phyloP scores from a whole-genome alignment of 2,888 invertebrate species.

The Epinotia brunnichana region DNA sequence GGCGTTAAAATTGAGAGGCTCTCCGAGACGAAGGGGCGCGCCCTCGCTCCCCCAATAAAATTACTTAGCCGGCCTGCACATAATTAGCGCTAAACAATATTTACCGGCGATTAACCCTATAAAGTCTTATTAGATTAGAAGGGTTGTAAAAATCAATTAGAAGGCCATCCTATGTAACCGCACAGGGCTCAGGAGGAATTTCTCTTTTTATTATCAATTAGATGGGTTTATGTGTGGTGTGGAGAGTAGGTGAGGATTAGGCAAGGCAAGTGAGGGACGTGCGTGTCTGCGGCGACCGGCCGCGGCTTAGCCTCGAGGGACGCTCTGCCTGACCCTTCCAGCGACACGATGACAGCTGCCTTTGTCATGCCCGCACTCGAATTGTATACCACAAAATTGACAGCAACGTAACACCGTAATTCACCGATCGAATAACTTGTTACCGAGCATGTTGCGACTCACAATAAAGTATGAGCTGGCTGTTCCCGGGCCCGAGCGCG shows the following conservation, averaged over 20 bases:
- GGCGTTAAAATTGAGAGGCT: conserved; percentile 40
- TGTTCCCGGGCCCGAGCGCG: conserved; percentile 64
- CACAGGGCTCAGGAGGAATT: conserved; percentile 79
- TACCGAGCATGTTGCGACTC: conserved; percentile 66
- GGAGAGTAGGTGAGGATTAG: conserved; percentile 81
- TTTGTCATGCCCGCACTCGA: conserved; percentile 75
- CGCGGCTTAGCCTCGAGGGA: conserved; percentile 79
- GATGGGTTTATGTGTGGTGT: conserved; percentile 81
- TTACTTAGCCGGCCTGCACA: conserved; percentile 65
- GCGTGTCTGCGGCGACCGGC: conserved; percentile 74
- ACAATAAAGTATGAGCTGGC: conserved; percentile 73
- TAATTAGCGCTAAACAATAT: conserved; percentile 75
- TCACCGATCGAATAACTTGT: conserved; percentile 68
- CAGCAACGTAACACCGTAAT: conserved; percentile 71
- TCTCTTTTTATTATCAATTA: conserved; percentile 83
- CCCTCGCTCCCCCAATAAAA: conserved; percentile 53
- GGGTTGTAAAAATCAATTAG: conserved; percentile 81
- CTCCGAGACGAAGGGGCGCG: conserved; percentile 43
- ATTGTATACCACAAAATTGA: conserved; percentile 81
- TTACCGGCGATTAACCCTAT: conserved; percentile 71
- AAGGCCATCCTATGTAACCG: conserved; percentile 73
- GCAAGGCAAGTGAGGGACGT: conserved; percentile 66
- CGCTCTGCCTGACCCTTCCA: conserved; percentile 75
- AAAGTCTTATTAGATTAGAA: conserved; percentile 73
- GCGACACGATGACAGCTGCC: conserved; percentile 79